These are phyloP conservation scores for Cyphomyrus discorhynchus DNA, from an alignment of 2,113 vertebrate genomes.

Conservation along the genomic window DNA sequence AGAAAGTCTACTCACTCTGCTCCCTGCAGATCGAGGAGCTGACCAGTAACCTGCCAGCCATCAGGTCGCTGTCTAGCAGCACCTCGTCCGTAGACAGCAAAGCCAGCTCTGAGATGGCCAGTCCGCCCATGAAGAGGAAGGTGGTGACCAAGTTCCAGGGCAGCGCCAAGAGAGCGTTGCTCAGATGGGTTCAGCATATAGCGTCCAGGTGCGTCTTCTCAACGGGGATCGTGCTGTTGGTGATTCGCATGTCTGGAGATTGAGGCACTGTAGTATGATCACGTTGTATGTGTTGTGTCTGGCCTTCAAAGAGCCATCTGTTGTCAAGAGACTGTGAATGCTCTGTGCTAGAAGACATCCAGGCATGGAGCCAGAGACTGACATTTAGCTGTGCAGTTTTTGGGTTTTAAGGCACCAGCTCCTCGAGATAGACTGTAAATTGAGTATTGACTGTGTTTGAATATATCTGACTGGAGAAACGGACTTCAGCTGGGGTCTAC, in stretches of 20 bases:
- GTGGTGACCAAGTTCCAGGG: constrained; percentile 71
- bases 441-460: background rate
- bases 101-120: constrained; percentile 54
- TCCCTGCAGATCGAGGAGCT: constrained; percentile 76
- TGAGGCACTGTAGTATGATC: background rate
- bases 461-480: background rate
- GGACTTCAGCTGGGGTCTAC: background rate
- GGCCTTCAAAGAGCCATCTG: background rate
- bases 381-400: background rate
- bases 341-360: background rate
- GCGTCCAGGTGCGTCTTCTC: constrained; percentile 70
- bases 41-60: constrained; percentile 70
- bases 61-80: constrained; percentile 39
- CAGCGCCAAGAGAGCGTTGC: constrained; percentile 73
- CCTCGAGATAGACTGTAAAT: background rate
- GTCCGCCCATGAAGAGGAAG: constrained; percentile 60
- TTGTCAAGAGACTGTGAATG: background rate
- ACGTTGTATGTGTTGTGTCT: background rate
- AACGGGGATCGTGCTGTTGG: background rate
- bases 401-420: background rate
- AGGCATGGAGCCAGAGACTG: background rate
- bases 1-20: constrained; percentile 15
- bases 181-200: constrained; percentile 78
- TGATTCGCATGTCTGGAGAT: background rate
- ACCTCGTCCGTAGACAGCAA: constrained; percentile 46